Evolutionary conservation across 53 echinoderm and acorn worm species (phyloP), one percentile per base, ranked within the genome.

Genomic region (Temnopleurus reevesii): DNA sequence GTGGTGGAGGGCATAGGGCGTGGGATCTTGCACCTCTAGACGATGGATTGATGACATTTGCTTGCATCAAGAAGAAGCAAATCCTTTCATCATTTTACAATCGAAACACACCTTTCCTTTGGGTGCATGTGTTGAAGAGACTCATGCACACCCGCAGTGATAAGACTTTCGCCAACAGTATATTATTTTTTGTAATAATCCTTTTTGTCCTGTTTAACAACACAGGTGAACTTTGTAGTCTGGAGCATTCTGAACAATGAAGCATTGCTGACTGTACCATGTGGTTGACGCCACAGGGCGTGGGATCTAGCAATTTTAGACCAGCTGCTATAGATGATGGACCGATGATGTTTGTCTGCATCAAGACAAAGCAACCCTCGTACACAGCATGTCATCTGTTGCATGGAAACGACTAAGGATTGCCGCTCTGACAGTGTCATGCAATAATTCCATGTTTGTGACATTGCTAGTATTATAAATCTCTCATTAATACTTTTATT

Each of bases 1-100:
- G 99, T 63, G 99, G 99, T 33, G 99, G 99, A 43, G 99, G 99
- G 36, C 96, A 99, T 81, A 92, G 99, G 35, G 89, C 96, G 1
- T 99, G 95, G 95, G 93, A 93, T 28, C 91, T 92, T 36, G 57
- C 91, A n/a, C 90, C 77, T 4, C 41, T 89, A 23, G 46, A 83
- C 21, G 61, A 84, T 76, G 53, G 77, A 1, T 89, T 86, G 33
- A 55, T 38, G 89, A 86, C 93, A 54, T 94, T 99, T 91, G 99
- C 89, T n/a, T 99, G 76, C 76, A 92, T 99, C 66, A 99, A 94
- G 82, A 88, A 92, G 43, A 93, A 94, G 71, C 90, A 93, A n/a
- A n/a, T n/a, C n/a, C n/a, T n/a, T n/a, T n/a, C n/a, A n/a, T n/a
- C n/a, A n/a, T n/a, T n/a, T n/a, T n/a, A n/a, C n/a, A n/a, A n/a